Evolutionary conservation across 2,888 invertebrate species (phyloP).

Genomic region (Venusia cambrica): DNA sequence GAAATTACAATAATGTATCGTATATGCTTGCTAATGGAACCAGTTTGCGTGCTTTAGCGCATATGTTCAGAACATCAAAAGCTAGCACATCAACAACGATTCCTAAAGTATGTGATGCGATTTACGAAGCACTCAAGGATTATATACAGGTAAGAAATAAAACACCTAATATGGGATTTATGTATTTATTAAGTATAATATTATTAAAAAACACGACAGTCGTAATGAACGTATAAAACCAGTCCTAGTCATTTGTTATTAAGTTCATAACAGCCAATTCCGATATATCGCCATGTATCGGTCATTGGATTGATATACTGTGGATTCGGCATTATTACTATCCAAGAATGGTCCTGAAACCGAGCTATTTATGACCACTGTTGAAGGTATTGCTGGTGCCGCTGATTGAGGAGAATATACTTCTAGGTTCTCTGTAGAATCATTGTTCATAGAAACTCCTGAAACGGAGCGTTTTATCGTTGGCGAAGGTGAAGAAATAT

Average conservation of each 20-base stretch:
- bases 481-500: constrained; percentile 4
- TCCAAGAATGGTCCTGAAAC: no score
- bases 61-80: constrained; percentile 12
- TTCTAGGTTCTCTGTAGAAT: constrained; percentile 6
- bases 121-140: constrained; percentile 20
- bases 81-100: constrained; percentile 22
- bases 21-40: constrained; percentile 19
- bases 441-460: background rate
- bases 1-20: constrained; percentile 24
- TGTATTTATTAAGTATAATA: no score
- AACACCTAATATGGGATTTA: no score
- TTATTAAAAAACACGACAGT: no score
- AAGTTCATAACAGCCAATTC: no score
- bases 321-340: no score
- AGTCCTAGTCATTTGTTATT: no score
- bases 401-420: constrained; percentile 4
- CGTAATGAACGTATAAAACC: no score
- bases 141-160: constrained; percentile 7
- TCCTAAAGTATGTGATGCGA: constrained; percentile 17
- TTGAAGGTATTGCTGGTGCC: constrained; percentile 2
- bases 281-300: no score
- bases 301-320: no score
- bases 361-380: no score
- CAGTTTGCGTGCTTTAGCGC: constrained; percentile 11
- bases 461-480: constrained; percentile 5